These are phyloP conservation scores for Sylvietta virens DNA, from an alignment of 2,113 vertebrate genomes.

Conservation along the genomic window DNA sequence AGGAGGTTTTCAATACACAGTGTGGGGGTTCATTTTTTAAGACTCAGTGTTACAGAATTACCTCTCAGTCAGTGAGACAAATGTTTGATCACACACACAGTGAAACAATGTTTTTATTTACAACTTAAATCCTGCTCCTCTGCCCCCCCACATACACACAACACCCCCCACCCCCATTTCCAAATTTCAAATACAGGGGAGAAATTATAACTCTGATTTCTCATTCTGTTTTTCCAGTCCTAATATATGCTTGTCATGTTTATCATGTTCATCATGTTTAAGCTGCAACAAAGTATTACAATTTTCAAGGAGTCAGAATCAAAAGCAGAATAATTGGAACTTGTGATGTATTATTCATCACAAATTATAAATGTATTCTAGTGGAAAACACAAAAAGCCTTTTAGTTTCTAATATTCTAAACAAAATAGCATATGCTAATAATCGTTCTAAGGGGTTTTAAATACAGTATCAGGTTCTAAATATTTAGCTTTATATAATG, in stretches of 20 bases:
- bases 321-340: neutral
- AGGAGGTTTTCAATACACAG: neutral
- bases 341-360: neutral
- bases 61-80: neutral
- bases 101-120: neutral
- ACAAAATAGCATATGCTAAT: neutral
- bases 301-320: neutral
- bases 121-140: neutral
- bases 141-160: fast-evolving
- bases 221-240: neutral
- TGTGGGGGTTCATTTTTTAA: neutral
- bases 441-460: neutral
- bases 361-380: neutral
- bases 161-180: too few relatives aligned
- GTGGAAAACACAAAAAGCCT: neutral
- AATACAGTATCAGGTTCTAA: neutral
- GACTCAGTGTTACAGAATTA: neutral
- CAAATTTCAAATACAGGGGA: neutral
- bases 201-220: neutral
- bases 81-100: neutral
- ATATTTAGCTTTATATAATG: neutral
- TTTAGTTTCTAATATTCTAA: neutral
- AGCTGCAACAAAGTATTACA: neutral
- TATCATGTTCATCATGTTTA: neutral
- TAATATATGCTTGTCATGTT: neutral